Conservation (phyloP, 1,140 invertebrate genomes). For the Pogonus chalceus region DNA sequence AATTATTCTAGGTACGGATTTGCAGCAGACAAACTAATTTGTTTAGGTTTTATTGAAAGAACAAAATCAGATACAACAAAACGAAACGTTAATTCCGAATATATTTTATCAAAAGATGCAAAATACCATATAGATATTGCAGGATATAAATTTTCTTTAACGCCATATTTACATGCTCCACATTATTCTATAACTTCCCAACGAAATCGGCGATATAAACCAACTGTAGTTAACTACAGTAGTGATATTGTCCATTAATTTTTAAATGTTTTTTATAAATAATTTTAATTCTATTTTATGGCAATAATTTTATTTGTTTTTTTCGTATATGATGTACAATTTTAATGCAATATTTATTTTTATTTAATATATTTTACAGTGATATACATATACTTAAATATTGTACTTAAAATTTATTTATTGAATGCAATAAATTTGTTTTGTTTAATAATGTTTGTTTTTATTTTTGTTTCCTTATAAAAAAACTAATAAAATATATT, state of each 20-base stretch:
- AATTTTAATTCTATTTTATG: not conserved
- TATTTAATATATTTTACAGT: too few relatives aligned
- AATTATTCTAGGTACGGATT: not conserved
- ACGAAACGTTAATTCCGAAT: not conserved
- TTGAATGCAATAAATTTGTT: too few relatives aligned
- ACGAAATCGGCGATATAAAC: not conserved
- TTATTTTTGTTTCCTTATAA: too few relatives aligned
- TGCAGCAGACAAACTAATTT: not conserved
- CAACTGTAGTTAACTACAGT: not conserved
- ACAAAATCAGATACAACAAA: not conserved
- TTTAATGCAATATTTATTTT: too few relatives aligned
- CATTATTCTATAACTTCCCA: not conserved
- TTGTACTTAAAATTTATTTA: too few relatives aligned
- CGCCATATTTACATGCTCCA: not conserved
- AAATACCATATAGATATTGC: not conserved
- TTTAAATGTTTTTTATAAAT: not conserved
- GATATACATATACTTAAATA: too few relatives aligned
- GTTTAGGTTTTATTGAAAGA: not conserved
- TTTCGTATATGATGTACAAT: not conserved
- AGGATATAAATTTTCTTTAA: not conserved
- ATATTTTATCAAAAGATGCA: not conserved
- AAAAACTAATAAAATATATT: too few relatives aligned
- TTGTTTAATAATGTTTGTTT: too few relatives aligned
- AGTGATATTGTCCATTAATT: not conserved
- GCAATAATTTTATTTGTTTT: not conserved